Percentiles rank a stretch among this genome's conserved stretches.
These are phyloP conservation scores for Callinectes sapidus DNA, from an alignment of 2,888 invertebrate genomes.

Conservation along the genomic window DNA sequence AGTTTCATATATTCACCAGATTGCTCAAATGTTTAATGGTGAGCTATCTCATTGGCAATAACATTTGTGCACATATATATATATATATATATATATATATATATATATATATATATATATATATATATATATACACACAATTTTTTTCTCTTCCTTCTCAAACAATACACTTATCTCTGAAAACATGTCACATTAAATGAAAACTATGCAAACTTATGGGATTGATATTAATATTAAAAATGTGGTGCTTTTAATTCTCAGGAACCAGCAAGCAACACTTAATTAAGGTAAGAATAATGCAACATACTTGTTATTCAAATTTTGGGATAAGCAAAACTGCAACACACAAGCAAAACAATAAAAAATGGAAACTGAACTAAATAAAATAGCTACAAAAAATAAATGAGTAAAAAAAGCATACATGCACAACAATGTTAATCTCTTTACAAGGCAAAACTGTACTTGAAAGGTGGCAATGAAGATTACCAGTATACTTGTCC, in stretches of 20 bases:
- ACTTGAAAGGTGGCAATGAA: neutral
- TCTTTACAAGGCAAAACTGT: neutral
- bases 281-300: neutral
- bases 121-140: neutral
- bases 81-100: constrained; percentile 41
- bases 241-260: neutral
- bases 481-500: constrained; percentile 11
- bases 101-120: constrained; percentile 43
- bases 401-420: neutral
- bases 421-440: constrained; percentile 8
- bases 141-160: neutral
- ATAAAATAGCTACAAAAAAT: neutral
- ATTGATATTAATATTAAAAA: neutral
- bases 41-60: too few relatives aligned
- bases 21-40: too few relatives aligned
- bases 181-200: neutral
- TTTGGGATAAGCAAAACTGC: neutral
- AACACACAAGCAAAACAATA: constrained; percentile 3
- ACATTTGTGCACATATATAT: neutral
- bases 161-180: neutral
- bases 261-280: neutral
- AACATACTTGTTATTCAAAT: neutral
- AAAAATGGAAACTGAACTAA: constrained; percentile 37
- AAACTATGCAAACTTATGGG: neutral
- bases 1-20: too few relatives aligned